A percentile compares a stretch with the other conserved stretches of the same genome.
These are phyloP conservation scores for Meandrusa payeni DNA, from an alignment of 2,888 invertebrate species.

Conservation along the genomic window DNA sequence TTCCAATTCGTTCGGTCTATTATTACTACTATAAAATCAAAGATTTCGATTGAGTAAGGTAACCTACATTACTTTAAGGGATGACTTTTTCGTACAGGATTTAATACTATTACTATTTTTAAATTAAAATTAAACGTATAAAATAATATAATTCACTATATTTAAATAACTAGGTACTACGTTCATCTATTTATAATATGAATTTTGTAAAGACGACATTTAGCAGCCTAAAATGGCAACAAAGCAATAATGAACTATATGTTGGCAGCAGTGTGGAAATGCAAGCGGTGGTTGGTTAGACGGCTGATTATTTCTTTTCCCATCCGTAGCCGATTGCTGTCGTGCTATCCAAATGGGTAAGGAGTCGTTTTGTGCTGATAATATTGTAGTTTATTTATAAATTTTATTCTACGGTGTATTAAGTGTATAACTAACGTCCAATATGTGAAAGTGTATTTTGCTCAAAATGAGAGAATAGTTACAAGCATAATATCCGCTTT, in stretches of 20 bases:
- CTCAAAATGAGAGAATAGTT: constrained; percentile 13
- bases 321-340: constrained; percentile 80
- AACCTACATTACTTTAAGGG: too few relatives aligned
- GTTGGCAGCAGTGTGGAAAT: constrained; percentile 57
- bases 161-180: too few relatives aligned
- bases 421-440: constrained; percentile 46
- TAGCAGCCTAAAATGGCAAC: constrained; percentile 39
- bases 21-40: too few relatives aligned
- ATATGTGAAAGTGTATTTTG: constrained; percentile 49
- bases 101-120: too few relatives aligned
- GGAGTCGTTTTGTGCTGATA: constrained; percentile 66
- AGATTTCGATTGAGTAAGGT: too few relatives aligned
- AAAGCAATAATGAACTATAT: too few relatives aligned
- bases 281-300: constrained; percentile 58
- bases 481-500: constrained; percentile 19
- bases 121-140: too few relatives aligned
- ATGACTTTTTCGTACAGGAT: too few relatives aligned
- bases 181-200: too few relatives aligned
- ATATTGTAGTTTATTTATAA: constrained; percentile 49
- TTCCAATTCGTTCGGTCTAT: too few relatives aligned
- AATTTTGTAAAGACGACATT: too few relatives aligned
- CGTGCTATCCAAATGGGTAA: constrained; percentile 80
- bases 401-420: constrained; percentile 42
- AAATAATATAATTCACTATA: too few relatives aligned
- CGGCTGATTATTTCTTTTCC: constrained; percentile 70